Evolutionary conservation across 1,140 invertebrate species (phyloP).

Genomic region (Hycleus phaleratus): DNA sequence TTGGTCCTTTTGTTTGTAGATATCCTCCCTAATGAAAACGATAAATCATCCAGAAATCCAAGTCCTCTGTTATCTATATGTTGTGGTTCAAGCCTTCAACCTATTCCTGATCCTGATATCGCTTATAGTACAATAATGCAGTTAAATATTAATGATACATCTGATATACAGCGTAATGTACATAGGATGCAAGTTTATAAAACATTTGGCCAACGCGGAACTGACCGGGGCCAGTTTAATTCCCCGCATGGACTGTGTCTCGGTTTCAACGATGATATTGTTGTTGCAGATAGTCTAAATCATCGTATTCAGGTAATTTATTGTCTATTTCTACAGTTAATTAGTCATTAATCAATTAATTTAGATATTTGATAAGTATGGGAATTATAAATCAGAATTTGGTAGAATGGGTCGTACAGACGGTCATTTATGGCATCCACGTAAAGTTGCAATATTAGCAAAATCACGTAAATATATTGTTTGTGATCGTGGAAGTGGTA

Average conservation of each 20-base stretch:
- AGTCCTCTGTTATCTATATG: neutral
- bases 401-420: constrained; percentile 3
- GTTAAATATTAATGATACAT: no score
- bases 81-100: neutral
- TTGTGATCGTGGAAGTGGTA: constrained; percentile 8
- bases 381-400: neutral
- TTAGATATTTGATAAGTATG: constrained; percentile 6
- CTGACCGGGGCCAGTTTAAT: constrained; percentile 3
- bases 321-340: no score
- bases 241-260: constrained; percentile 8
- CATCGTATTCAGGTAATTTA: constrained; percentile 1
- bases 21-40: neutral
- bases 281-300: constrained; percentile 8
- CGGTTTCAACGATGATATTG: constrained; percentile 6
- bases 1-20: constrained; percentile 2
- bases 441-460: constrained; percentile 2
- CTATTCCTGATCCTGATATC: constrained; percentile 4
- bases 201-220: constrained; percentile 8
- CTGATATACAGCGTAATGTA: neutral
- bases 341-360: neutral
- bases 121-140: neutral
- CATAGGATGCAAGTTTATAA: constrained; percentile 1
- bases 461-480: neutral
- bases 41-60: neutral
- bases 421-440: constrained; percentile 6